Percentiles rank a stretch among this genome's conserved stretches.
phyloP scores from a whole-genome alignment of 2,888 invertebrate species.

The Palloptera scutellata region DNA sequence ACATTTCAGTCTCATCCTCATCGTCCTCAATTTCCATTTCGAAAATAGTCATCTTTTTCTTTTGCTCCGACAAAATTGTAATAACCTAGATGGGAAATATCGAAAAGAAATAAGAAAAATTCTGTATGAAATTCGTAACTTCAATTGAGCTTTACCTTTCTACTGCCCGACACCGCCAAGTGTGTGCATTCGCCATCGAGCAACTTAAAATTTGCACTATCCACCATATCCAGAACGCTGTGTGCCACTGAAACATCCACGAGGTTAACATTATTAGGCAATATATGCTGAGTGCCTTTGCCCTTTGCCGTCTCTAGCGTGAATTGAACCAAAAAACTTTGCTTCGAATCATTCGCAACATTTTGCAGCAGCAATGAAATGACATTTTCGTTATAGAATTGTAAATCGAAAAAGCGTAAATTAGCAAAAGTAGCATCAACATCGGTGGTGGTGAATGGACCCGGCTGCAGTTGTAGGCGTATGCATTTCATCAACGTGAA shows the following conservation, averaged over 20 bases:
- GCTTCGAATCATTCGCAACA: slow-evolving; percentile 64
- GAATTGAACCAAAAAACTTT: slow-evolving; percentile 66
- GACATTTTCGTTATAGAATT: slow-evolving; percentile 74
- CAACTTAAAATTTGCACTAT: slow-evolving; percentile 66
- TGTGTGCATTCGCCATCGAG: slow-evolving; percentile 73
- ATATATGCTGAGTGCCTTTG: slow-evolving; percentile 60
- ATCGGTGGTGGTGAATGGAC: slow-evolving; percentile 50
- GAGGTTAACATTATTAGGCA: slow-evolving; percentile 51
- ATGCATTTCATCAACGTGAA: slow-evolving; percentile 65
- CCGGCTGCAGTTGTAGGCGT: slow-evolving; percentile 67
- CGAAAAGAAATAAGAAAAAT: slow-evolving; percentile 24
- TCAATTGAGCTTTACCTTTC: slow-evolving; percentile 56
- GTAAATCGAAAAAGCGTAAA: slow-evolving; percentile 72
- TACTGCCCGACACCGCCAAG: slow-evolving; percentile 85
- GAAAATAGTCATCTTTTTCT: slow-evolving; percentile 82
- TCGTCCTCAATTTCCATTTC: slow-evolving; percentile 94
- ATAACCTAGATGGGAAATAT: slow-evolving; percentile 71
- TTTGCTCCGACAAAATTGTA: slow-evolving; percentile 81
- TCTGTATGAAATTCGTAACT: neutral
- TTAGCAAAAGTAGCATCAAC: slow-evolving; percentile 50
- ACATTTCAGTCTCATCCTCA: slow-evolving; percentile 79
- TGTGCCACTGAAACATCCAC: slow-evolving; percentile 61
- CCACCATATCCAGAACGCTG: slow-evolving; percentile 66
- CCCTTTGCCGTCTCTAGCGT: slow-evolving; percentile 60
- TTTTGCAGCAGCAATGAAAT: slow-evolving; percentile 77